Percentiles rank a stretch among this genome's conserved stretches.
phyloP scores from a whole-genome alignment of 2,888 invertebrate species.

The Tineola bisselliella region DNA sequence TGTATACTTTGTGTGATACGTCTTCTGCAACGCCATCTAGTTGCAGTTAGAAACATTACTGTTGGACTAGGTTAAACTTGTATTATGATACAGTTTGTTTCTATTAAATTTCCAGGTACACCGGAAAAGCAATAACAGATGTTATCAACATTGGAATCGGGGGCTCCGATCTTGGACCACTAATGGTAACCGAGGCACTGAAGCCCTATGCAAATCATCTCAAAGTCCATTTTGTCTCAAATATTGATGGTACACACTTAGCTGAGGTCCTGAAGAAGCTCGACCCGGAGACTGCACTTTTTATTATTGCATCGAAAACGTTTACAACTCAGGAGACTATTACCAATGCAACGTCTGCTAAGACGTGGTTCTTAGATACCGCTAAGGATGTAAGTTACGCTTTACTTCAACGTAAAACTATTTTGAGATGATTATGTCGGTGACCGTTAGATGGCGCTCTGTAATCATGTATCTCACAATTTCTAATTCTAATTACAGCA shows the following conservation, averaged over 20 bases:
- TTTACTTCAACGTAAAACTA: too few species aligned
- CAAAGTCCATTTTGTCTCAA: constrained; percentile 94
- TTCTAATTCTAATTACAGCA: too few species aligned
- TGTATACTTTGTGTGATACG: too few species aligned
- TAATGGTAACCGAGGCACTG: constrained; percentile 99
- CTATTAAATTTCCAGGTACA: constrained; percentile 71
- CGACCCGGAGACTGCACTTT: constrained; percentile 92
- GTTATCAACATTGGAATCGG: constrained; percentile 99
- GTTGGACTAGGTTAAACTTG: too few species aligned
- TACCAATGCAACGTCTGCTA: constrained; percentile 98
- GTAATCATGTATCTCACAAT: too few species aligned
- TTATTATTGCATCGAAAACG: constrained; percentile 99
- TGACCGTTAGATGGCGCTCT: too few species aligned
- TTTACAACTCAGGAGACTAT: constrained; percentile 99
- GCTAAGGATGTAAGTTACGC: constrained; percentile 82
- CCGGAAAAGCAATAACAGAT: constrained; percentile 94
- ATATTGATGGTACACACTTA: constrained; percentile 98
- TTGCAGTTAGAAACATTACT: too few species aligned
- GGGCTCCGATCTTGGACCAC: constrained; percentile 97
- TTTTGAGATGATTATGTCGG: too few species aligned
- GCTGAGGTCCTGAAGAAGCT: constrained; percentile 91
- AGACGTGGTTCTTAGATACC: constrained; percentile 88
- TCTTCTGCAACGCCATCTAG: too few species aligned
- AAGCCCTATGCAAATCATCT: constrained; percentile 90
- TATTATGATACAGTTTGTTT: too few species aligned